A percentile compares a stretch with the other conserved stretches of the same genome.
phyloP scores from a whole-genome alignment of 2,797 vertebrate genomes.

The Lutjanus argentimaculatus region DNA sequence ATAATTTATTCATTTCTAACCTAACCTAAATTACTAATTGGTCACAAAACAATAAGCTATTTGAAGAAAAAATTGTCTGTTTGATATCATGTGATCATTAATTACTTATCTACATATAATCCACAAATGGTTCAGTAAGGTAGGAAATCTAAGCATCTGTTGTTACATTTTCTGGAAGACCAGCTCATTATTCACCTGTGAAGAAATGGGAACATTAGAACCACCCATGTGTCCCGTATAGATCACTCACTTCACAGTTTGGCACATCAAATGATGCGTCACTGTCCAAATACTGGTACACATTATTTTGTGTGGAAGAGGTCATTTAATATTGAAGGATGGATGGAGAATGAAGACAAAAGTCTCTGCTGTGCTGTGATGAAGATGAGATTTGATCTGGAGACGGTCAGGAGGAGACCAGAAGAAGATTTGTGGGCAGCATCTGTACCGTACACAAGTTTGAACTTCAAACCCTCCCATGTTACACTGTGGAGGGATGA shows the following conservation, averaged over 20 bases:
- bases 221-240: not conserved
- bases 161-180: not conserved
- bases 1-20: too few relatives aligned
- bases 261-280: slow-evolving; percentile 5
- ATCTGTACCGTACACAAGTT: not conserved
- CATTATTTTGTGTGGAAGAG: not conserved
- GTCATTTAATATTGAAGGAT: slow-evolving; percentile 19
- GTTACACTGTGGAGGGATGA: not conserved
- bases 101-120: not conserved
- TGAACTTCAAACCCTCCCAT: not conserved
- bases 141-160: not conserved
- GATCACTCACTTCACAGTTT: slow-evolving; percentile 25
- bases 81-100: not conserved
- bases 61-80: not conserved
- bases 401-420: slow-evolving; percentile 8
- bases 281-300: slow-evolving; percentile 20
- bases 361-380: not conserved
- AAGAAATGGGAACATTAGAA: slow-evolving; percentile 7
- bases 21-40: too few relatives aligned
- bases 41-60: not conserved
- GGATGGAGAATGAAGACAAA: slow-evolving; percentile 23
- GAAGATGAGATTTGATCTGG: slow-evolving; percentile 7
- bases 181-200: slow-evolving; percentile 18
- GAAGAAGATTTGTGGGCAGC: slow-evolving; percentile 25
- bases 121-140: not conserved